Evolutionary conservation across 2,888 invertebrate genomes (phyloP).

Genomic region (Silvanus unidentatus): DNA sequence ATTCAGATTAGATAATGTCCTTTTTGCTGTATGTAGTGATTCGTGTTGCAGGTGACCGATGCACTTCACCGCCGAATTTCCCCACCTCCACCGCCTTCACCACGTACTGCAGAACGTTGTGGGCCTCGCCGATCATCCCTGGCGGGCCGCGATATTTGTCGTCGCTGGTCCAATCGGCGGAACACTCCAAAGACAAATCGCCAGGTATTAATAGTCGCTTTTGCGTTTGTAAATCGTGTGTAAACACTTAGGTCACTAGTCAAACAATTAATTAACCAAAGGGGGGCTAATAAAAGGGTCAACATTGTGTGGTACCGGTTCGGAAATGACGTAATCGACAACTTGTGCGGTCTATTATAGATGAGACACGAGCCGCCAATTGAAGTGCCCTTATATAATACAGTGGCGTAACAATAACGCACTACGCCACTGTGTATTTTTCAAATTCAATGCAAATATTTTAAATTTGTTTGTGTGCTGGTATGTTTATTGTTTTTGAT

Average conservation of each 20-base stretch:
- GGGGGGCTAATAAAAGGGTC: conserved; percentile 30
- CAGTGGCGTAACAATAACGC: too few relatives aligned
- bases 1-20: too few relatives aligned
- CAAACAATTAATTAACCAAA: conserved; percentile 32
- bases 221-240: conserved; percentile 14
- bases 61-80: conserved; percentile 25
- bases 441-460: too few relatives aligned
- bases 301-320: conserved; percentile 28
- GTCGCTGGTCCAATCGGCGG: conserved; percentile 29
- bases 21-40: too few relatives aligned
- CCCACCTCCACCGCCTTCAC: conserved; percentile 38
- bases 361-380: conserved; percentile 9
- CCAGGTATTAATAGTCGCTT: conserved; percentile 24
- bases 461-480: too few relatives aligned
- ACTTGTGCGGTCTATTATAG: conserved; percentile 36
- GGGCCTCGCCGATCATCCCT: conserved; percentile 40
- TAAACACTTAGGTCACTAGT: conserved; percentile 27
- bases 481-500: too few relatives aligned
- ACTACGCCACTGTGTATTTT: too few relatives aligned
- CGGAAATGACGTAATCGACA: conserved; percentile 38
- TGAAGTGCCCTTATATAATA: background rate
- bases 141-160: conserved; percentile 36
- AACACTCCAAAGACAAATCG: conserved; percentile 32
- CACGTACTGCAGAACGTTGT: conserved; percentile 42
- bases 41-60: conserved; percentile 12